phyloP scores from a whole-genome alignment of 1,140 invertebrate species.

The Apis laboriosa region DNA sequence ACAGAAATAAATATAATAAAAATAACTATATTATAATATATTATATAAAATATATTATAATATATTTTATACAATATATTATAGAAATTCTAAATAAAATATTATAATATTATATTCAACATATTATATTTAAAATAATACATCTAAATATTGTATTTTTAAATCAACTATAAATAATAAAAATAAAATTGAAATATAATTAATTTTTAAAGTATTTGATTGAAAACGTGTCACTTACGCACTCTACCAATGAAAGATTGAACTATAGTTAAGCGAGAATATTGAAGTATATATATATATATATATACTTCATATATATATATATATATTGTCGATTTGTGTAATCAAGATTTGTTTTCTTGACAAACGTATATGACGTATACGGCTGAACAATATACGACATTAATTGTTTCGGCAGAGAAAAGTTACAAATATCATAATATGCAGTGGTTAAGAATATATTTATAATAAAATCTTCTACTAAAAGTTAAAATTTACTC shows the following conservation, averaged over 20 bases:
- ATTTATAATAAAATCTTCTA: constrained; percentile 15
- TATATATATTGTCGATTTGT: constrained; percentile 24
- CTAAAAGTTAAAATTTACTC: neutral
- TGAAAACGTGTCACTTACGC: constrained; percentile 26
- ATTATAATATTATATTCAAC: no score
- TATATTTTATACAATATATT: no score
- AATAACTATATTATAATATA: no score
- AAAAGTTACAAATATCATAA: constrained; percentile 1
- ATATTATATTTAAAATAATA: no score
- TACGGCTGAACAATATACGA: neutral
- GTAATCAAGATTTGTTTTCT: constrained; percentile 39
- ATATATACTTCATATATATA: no score
- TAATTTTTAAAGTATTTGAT: neutral
- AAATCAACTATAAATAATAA: no score
- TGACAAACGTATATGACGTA: constrained; percentile 18
- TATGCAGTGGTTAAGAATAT: constrained; percentile 36
- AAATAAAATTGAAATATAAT: no score
- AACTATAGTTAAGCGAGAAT: constrained; percentile 3
- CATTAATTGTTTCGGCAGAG: neutral
- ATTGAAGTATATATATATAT: constrained; percentile 17
- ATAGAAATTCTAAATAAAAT: no score
- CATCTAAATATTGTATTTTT: no score
- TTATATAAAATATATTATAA: no score
- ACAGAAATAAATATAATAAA: no score
- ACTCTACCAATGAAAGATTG: constrained; percentile 8